phyloP scores from a whole-genome alignment of 2,888 invertebrate species.

The Aphodius granarius region DNA sequence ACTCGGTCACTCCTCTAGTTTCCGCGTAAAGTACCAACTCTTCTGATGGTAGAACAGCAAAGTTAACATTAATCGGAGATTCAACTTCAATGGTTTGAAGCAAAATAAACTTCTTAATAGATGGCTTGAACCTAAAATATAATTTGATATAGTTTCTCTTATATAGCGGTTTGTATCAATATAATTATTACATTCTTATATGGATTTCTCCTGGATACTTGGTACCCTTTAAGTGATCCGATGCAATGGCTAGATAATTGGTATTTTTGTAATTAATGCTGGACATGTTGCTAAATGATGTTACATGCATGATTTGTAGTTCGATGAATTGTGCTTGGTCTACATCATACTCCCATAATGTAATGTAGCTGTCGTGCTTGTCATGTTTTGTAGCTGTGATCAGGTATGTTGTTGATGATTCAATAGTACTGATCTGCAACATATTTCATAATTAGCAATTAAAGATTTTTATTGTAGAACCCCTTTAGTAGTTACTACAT shows the following conservation, averaged over 20 bases:
- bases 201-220: conserved; percentile 45
- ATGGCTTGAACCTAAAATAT: conserved; percentile 40
- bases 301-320: conserved; percentile 42
- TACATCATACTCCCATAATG: conserved; percentile 42
- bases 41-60: conserved; percentile 49
- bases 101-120: conserved; percentile 40
- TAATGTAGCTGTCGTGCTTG: conserved; percentile 34
- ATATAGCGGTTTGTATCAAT: conserved; percentile 13
- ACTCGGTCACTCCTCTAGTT: conserved; percentile 47
- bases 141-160: neutral
- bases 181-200: conserved; percentile 41
- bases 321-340: conserved; percentile 36
- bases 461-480: too few relatives aligned
- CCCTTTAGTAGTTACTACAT: too few relatives aligned
- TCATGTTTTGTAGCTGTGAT: neutral
- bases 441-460: neutral
- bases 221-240: conserved; percentile 42
- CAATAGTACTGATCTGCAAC: neutral
- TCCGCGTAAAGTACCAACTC: conserved; percentile 54
- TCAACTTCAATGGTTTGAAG: conserved; percentile 50
- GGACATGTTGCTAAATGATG: conserved; percentile 42
- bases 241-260: conserved; percentile 46
- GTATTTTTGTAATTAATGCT: conserved; percentile 36
- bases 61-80: conserved; percentile 48
- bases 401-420: neutral